phyloP scores from a whole-genome alignment of 2,113 vertebrate species.

The Megatriorchis doriae region DNA sequence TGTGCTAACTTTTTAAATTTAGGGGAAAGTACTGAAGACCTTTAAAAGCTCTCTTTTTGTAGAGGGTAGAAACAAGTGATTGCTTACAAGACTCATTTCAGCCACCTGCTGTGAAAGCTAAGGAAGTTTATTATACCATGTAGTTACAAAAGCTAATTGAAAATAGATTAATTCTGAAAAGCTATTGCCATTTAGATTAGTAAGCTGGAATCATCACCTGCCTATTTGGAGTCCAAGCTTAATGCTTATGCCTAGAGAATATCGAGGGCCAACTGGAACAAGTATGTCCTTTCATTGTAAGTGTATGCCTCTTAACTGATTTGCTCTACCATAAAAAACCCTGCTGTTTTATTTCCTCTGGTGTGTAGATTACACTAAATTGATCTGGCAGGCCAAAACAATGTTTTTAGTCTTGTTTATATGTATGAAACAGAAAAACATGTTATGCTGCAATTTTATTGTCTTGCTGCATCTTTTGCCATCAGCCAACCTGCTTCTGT shows the following conservation, averaged over 20 bases:
- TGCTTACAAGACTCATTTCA: neutral
- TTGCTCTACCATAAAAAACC: neutral
- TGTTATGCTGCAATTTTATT: neutral
- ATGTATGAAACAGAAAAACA: neutral
- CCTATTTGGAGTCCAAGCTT: neutral
- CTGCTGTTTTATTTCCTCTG: neutral
- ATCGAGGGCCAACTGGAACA: neutral
- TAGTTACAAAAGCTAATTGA: neutral
- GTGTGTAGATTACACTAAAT: neutral
- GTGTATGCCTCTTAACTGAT: neutral
- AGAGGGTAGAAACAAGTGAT: neutral
- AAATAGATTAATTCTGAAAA: slow-evolving; percentile 9
- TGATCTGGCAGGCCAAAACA: neutral
- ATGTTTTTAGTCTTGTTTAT: neutral
- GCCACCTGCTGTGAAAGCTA: neutral
- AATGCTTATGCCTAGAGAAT: neutral
- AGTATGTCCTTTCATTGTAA: neutral
- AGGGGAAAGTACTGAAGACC: neutral
- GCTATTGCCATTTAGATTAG: neutral
- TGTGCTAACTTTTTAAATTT: neutral
- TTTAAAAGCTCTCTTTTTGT: neutral
- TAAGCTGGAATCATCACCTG: neutral
- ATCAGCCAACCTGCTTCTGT: neutral
- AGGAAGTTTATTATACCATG: neutral
- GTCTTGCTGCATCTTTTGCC: neutral